A percentile compares a stretch with the other conserved stretches of the same genome.
phyloP scores from a whole-genome alignment of 2,888 invertebrate species.

The Drosophila pseudotalamancana region DNA sequence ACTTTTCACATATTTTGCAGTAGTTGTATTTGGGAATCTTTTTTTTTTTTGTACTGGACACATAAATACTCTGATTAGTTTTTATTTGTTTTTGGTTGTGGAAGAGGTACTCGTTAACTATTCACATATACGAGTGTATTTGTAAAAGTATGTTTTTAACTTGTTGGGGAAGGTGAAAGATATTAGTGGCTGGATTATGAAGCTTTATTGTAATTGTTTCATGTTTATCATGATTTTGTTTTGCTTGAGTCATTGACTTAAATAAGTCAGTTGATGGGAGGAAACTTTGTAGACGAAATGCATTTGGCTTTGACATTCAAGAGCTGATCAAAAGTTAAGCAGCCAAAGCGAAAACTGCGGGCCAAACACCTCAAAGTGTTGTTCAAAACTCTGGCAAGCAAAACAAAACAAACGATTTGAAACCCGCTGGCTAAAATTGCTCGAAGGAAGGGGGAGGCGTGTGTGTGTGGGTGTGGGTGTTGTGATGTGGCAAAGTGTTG shows the following conservation, averaged over 20 bases:
- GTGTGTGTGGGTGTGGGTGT: neutral
- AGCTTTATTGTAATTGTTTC: slow-evolving; percentile 12
- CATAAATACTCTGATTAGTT: slow-evolving; percentile 28
- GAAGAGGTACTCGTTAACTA: slow-evolving; percentile 1
- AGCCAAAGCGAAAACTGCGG: slow-evolving; percentile 47
- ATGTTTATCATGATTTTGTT: slow-evolving; percentile 9
- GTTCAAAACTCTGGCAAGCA: slow-evolving; percentile 41
- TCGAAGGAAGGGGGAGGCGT: neutral
- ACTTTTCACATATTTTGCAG: slow-evolving; percentile 20
- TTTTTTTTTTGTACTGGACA: neutral
- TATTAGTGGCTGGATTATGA: neutral
- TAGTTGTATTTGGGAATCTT: neutral
- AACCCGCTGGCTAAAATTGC: slow-evolving; percentile 10
- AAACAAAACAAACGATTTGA: slow-evolving; percentile 50
- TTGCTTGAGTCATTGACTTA: slow-evolving; percentile 9
- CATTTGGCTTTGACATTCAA: slow-evolving; percentile 68
- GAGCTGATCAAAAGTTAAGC: slow-evolving; percentile 75
- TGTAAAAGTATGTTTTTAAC: neutral
- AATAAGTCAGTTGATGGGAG: slow-evolving; percentile 26
- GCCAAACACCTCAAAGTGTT: slow-evolving; percentile 55
- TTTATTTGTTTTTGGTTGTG: slow-evolving; percentile 11
- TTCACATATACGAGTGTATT: neutral
- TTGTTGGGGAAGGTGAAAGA: neutral
- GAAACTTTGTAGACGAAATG: slow-evolving; percentile 72
- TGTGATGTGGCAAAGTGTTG: slow-evolving; percentile 33